A percentile compares a stretch with the other conserved stretches of the same genome.
Evolutionary conservation across 2,888 invertebrate species (phyloP).

Genomic region (Hydrotaea diabolus): DNA sequence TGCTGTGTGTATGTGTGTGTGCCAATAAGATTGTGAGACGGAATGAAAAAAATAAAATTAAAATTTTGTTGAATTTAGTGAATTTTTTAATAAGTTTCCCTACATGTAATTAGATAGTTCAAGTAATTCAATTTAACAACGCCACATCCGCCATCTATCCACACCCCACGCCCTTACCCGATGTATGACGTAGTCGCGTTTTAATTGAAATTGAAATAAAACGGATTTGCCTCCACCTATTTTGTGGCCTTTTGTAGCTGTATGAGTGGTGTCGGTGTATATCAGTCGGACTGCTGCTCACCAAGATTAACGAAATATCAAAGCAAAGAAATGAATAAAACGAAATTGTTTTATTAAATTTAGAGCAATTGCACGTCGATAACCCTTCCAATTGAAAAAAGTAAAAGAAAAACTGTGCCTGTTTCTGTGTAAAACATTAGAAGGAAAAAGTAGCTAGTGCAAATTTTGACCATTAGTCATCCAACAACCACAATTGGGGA

Average conservation of each 20-base stretch:
- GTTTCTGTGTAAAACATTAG: not conserved
- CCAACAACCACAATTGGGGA: not conserved
- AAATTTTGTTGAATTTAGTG: too few relatives aligned
- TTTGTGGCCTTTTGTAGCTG: not conserved
- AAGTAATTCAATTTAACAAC: not conserved
- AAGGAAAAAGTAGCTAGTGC: not conserved
- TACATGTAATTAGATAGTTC: not conserved
- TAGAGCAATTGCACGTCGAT: too few relatives aligned
- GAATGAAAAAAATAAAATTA: constrained; percentile 6
- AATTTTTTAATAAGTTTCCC: not conserved
- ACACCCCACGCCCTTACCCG: not conserved
- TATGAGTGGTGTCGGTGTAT: not conserved
- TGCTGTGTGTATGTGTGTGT: constrained; percentile 27
- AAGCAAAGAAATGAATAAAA: not conserved
- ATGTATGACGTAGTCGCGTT: not conserved
- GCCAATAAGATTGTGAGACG: constrained; percentile 8
- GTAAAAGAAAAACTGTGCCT: constrained; percentile 4
- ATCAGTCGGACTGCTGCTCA: not conserved
- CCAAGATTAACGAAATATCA: constrained; percentile 18
- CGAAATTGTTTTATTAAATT: constrained; percentile 11
- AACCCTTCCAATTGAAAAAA: too few relatives aligned
- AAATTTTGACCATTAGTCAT: constrained; percentile 61
- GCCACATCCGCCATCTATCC: not conserved
- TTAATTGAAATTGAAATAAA: not conserved
- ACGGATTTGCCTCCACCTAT: constrained; percentile 14